phyloP scores from a whole-genome alignment of 2,113 vertebrate genomes.

The Sakesphorus luctuosus region DNA sequence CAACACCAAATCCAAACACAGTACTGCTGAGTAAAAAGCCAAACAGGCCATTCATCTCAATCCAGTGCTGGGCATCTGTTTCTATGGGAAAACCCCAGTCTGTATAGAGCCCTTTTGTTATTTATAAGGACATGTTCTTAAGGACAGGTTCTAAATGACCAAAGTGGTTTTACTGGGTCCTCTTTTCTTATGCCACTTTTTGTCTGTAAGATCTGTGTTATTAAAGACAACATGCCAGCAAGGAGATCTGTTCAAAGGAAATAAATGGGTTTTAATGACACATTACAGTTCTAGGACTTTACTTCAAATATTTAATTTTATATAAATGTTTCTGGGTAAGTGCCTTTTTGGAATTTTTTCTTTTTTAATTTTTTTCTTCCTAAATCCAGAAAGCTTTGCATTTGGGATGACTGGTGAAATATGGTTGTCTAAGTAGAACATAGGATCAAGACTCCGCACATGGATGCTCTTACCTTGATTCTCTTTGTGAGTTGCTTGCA shows the following conservation, averaged over 20 bases:
- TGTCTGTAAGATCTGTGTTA: slow-evolving; percentile 19
- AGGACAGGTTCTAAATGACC: slow-evolving; percentile 45
- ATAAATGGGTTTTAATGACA: background rate
- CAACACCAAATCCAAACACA: slow-evolving; percentile 12
- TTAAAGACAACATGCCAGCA: slow-evolving; percentile 57
- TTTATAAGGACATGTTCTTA: slow-evolving; percentile 74
- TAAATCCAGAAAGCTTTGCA: background rate
- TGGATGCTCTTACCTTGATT: background rate
- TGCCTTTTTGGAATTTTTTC: background rate
- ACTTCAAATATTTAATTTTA: background rate
- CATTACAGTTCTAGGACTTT: background rate
- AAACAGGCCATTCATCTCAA: slow-evolving; percentile 81
- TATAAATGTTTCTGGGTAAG: background rate
- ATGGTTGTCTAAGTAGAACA: background rate
- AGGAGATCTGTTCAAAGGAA: slow-evolving; percentile 33
- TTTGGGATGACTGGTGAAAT: background rate
- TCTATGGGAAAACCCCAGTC: slow-evolving; percentile 76
- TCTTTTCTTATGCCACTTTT: slow-evolving; percentile 32
- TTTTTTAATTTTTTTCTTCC: background rate
- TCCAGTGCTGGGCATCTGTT: slow-evolving; percentile 75
- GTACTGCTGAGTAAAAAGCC: slow-evolving; percentile 83
- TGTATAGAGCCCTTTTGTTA: slow-evolving; percentile 62
- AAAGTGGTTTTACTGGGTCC: slow-evolving; percentile 67
- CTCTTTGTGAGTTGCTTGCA: background rate
- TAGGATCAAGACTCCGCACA: background rate